Evolutionary conservation across 2,113 vertebrate species (phyloP).

Genomic region (Anhinga rufa): DNA sequence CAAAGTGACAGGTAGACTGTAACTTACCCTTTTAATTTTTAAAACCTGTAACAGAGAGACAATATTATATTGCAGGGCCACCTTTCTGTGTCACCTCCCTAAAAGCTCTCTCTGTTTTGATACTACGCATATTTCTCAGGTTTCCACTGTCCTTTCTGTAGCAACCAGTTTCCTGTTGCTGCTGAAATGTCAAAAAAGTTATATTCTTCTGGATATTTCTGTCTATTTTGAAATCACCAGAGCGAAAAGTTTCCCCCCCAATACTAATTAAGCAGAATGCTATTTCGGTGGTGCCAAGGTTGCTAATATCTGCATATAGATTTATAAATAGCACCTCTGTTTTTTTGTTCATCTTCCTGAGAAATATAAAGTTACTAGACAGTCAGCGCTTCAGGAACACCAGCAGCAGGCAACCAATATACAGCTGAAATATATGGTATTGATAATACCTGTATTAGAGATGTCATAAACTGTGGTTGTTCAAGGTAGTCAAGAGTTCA

Average conservation of each 20-base stretch:
- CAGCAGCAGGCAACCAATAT: no score
- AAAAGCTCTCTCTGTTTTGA: background rate
- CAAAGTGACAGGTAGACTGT: background rate
- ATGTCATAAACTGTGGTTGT: background rate
- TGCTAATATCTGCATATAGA: background rate
- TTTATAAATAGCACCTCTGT: background rate
- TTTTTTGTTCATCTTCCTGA: background rate
- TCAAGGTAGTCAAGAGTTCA: background rate
- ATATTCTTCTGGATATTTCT: background rate
- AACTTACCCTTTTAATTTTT: slow-evolving; percentile 12
- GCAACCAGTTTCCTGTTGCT: background rate
- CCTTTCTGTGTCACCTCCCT: background rate
- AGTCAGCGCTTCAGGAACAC: background rate
- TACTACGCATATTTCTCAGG: background rate
- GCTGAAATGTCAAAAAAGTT: background rate
- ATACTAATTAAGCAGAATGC: background rate
- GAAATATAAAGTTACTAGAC: background rate
- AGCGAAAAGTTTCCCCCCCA: background rate
- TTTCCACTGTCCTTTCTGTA: background rate
- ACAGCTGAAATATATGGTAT: background rate
- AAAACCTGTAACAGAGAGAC: background rate
- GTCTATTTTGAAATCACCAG: background rate
- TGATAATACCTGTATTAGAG: background rate
- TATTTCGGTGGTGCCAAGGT: background rate
- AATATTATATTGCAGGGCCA: background rate